Conservation (phyloP, 2,113 vertebrate species). For the Terrapene triunguis region DNA sequence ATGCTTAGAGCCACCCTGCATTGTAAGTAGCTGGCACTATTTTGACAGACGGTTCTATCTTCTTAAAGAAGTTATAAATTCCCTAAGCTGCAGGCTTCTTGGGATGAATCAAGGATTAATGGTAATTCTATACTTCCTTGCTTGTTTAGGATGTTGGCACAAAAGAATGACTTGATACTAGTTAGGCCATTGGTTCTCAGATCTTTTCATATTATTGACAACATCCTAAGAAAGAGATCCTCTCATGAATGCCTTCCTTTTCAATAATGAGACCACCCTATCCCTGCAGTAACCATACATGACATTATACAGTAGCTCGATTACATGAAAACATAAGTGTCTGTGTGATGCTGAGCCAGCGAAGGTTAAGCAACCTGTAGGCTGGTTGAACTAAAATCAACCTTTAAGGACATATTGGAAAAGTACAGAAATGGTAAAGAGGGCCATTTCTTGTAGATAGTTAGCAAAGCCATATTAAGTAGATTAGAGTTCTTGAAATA, state of each 20-base stretch:
- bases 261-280: not conserved
- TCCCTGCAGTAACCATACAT: too few species aligned
- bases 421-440: too few species aligned
- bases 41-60: slow-evolving; percentile 67
- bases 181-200: slow-evolving; percentile 23
- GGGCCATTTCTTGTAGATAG: too few species aligned
- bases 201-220: not conserved
- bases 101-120: slow-evolving; percentile 63
- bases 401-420: too few species aligned
- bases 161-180: slow-evolving; percentile 32
- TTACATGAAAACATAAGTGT: too few species aligned
- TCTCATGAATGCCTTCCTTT: not conserved
- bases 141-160: slow-evolving; percentile 50
- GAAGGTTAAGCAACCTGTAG: too few species aligned
- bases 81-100: slow-evolving; percentile 52
- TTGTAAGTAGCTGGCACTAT: slow-evolving; percentile 30
- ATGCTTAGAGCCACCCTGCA: not conserved
- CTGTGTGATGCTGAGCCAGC: too few species aligned
- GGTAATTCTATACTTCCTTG: slow-evolving; percentile 41
- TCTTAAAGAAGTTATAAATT: slow-evolving; percentile 60
- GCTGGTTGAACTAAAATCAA: too few species aligned
- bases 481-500: too few species aligned
- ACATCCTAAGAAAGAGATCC: not conserved
- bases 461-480: too few species aligned
- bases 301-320: too few species aligned